Conservation (phyloP, 2,113 vertebrate species). For the Campylomormyrus tamandua region DNA sequence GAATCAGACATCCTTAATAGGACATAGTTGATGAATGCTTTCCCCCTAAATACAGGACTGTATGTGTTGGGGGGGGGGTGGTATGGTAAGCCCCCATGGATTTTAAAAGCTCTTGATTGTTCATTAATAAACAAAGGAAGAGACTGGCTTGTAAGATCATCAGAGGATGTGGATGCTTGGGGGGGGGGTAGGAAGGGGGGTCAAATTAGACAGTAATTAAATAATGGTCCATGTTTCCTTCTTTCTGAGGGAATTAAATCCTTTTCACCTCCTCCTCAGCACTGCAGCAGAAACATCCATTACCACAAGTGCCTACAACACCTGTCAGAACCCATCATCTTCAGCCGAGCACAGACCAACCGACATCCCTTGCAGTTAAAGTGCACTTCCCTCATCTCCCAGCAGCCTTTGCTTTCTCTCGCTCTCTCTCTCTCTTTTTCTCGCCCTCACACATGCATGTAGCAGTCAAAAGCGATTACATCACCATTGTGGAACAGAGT, state of each 20-base stretch:
- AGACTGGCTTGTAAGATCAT: slow-evolving; percentile 53
- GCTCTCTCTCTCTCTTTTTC: neutral
- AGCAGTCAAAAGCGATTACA: slow-evolving; percentile 77
- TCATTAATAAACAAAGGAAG: slow-evolving; percentile 66
- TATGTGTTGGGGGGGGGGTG: neutral
- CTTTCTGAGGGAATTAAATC: slow-evolving; percentile 70
- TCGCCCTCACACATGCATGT: slow-evolving; percentile 47
- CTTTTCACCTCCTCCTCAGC: slow-evolving; percentile 63
- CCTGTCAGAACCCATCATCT: slow-evolving; percentile 85
- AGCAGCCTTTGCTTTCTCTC: slow-evolving; percentile 61
- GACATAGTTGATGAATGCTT: slow-evolving; percentile 10
- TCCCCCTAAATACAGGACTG: slow-evolving; percentile 19
- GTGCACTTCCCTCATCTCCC: slow-evolving; percentile 59
- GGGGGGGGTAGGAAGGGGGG: neutral
- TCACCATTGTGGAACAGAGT: slow-evolving; percentile 60
- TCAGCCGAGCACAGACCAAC: slow-evolving; percentile 65
- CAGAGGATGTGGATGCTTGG: slow-evolving; percentile 42
- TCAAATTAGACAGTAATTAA: slow-evolving; percentile 70
- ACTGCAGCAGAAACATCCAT: slow-evolving; percentile 73
- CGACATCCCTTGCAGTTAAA: slow-evolving; percentile 65
- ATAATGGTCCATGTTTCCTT: slow-evolving; percentile 68
- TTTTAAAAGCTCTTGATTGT: slow-evolving; percentile 59
- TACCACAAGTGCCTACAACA: slow-evolving; percentile 79
- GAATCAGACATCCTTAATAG: slow-evolving; percentile 1
- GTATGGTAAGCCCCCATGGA: slow-evolving; percentile 43